Base-by-base conservation (phyloP, 23 tunicate species). In the Botrylloides violaceus region DNA sequence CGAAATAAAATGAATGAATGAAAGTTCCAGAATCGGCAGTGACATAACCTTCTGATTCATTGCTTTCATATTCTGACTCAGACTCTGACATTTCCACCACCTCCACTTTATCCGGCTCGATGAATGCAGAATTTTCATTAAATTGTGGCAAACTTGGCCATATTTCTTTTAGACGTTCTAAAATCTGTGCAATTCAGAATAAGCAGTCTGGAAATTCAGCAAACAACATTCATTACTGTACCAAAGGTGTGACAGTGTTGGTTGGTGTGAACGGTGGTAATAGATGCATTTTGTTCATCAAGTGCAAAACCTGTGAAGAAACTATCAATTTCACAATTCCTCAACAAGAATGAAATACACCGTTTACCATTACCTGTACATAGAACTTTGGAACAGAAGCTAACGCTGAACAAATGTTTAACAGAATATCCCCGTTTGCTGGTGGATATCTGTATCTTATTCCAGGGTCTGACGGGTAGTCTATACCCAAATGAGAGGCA, bases 271-370 rank as follows among this genome's bases (percentile, higher is more conserved):
- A 88, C 29, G 96, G 96, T 15, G 83, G 76, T 43, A 65, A 72
- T 49, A 88, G 36, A 62, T 81, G 81, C 88, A 88, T 77, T 59
- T 88, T 88, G 62, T 88, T 88, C 96, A 88, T 88, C 66, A 88
- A 34, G 58, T 88, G 96, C 37, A 88, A 58, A 62, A 81, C 87
- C 71, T 65, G 24, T 60, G 30, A 1, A 60, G n/a, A 28, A 23
- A n/a, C 21, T 1, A 18, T 20, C 30, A 0, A 23, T 60, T 60
- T 23, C 1, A 25, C 15, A 0, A 60, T 25, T 60, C 29, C 15
- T 15, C 65, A 18, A 60, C 27, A 1, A 1, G 29, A 0, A 1
- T 60, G 29, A 47, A 47, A 47, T 47, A 47, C 18, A 9, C 18
- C 18, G 55, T 12, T 9, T 18, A 47, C 15, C 55, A 0, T 39